These are phyloP conservation scores for Eulemur rufifrons DNA, from an alignment of 2,113 vertebrate genomes.

Conservation along the genomic window DNA sequence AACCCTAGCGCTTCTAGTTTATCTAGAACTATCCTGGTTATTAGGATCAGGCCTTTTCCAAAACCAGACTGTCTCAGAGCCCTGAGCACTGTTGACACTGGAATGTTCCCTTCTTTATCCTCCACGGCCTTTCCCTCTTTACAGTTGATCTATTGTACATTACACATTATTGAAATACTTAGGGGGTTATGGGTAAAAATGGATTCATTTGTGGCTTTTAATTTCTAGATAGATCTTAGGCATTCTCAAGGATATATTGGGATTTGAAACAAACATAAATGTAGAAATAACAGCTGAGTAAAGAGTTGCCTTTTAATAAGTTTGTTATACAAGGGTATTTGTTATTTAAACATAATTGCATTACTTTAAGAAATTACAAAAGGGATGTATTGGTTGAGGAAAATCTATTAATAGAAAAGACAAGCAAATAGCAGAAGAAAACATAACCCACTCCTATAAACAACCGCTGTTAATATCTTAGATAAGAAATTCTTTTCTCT, in stretches of 20 bases:
- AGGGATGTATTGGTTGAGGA: neutral
- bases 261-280: neutral
- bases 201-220: neutral
- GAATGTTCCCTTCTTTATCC: neutral
- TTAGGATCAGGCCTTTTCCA: neutral
- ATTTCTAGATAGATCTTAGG: neutral
- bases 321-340: neutral
- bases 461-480: neutral
- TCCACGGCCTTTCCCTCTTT: neutral
- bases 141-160: neutral
- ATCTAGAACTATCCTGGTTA: neutral
- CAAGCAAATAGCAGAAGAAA: neutral
- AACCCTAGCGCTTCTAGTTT: neutral
- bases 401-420: neutral
- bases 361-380: neutral
- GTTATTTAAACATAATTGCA: slow-evolving; percentile 33
- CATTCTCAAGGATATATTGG: neutral
- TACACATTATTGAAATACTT: neutral
- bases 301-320: neutral
- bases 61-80: neutral
- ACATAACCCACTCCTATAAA: neutral
- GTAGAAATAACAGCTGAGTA: neutral
- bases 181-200: neutral
- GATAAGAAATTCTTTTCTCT: neutral
- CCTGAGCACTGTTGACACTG: neutral